Percentiles rank a stretch among this genome's conserved stretches.
Conservation (phyloP, 2,888 invertebrate species). For the Cancer borealis region DNA sequence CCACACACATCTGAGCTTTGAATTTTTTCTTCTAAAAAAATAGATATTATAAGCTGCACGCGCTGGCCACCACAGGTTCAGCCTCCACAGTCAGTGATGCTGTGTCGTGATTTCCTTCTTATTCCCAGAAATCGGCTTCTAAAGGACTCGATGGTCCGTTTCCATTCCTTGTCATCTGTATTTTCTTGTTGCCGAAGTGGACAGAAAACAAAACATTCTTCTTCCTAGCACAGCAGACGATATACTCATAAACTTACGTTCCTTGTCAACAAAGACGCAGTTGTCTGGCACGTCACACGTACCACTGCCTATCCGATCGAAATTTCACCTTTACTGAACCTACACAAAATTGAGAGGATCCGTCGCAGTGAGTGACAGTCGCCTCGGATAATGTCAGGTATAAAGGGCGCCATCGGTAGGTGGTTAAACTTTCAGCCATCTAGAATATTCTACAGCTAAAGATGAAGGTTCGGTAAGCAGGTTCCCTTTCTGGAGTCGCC, state of each 20-base stretch:
- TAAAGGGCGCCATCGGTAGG: conserved; percentile 30
- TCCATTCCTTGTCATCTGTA: not conserved
- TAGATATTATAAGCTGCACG: not conserved
- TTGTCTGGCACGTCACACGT: not conserved
- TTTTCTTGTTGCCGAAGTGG: not conserved
- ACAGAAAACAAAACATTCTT: not conserved
- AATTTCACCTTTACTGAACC: not conserved
- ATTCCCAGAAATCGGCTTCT: conserved; percentile 12
- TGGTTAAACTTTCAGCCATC: not conserved
- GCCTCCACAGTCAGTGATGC: not conserved
- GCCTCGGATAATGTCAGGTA: conserved; percentile 38
- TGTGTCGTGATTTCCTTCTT: not conserved
- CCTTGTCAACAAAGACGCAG: not conserved
- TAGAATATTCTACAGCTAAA: conserved; percentile 41
- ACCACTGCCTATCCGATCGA: not conserved
- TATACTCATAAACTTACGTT: not conserved
- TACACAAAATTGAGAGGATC: not conserved
- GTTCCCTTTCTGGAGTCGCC: not conserved
- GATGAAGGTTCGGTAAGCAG: conserved; percentile 43
- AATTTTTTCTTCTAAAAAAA: not conserved
- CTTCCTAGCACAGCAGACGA: not conserved
- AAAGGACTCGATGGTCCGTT: not conserved
- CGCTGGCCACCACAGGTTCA: not conserved
- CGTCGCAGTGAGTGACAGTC: conserved; percentile 22
- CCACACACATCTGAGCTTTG: not conserved